Evolutionary conservation across 2,888 invertebrate species (phyloP), one percentile per base, ranked within the genome.

Genomic region (Sesia bembeciformis): DNA sequence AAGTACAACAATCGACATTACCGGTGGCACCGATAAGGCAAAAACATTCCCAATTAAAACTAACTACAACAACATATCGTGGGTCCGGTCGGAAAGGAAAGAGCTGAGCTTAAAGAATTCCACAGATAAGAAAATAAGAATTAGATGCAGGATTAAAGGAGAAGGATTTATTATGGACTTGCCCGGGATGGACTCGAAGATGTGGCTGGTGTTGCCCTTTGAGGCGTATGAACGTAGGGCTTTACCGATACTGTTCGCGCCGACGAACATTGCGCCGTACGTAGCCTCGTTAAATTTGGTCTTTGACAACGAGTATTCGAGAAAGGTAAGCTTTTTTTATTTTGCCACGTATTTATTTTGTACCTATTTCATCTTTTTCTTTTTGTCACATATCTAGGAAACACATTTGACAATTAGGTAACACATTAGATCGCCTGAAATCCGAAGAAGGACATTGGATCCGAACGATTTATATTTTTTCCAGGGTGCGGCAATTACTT

Each of bases 51-150:
- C 88, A 0, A 78, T 89, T 39, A 85, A 86, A 58, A 85, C 84
- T 0, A 88, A 78, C 57, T 66, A 74, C 59, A 71, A 64, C 43
- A 65, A 66, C 0, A 65, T 89, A 59, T 84, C 86, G 0, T 89
- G 84, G 82, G 80, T 87, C 3, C 70, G 81, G 3, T 54, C 74
- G 0, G 87, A 81, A 1, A 63, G 83, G 4, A 88, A 84, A 54
- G 86, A 88, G 53, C 65, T 89, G 1, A 87, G 83, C 54, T 57
- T 89, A 54, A 86, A 86, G 60, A 89, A 87, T 56, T 70, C 66
- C 0, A 69, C 72, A 0, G 71, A 84, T 40, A 82, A 73, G 53
- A 85, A 81, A 62, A 61, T 87, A 7, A 76, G 82, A 38, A 67
- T 87, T 3, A 67, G 81, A 39, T 86, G 85, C 52, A 78, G 81